Base-by-base conservation (phyloP, 1,140 invertebrate species). In the Elysia chlorotica region DNA sequence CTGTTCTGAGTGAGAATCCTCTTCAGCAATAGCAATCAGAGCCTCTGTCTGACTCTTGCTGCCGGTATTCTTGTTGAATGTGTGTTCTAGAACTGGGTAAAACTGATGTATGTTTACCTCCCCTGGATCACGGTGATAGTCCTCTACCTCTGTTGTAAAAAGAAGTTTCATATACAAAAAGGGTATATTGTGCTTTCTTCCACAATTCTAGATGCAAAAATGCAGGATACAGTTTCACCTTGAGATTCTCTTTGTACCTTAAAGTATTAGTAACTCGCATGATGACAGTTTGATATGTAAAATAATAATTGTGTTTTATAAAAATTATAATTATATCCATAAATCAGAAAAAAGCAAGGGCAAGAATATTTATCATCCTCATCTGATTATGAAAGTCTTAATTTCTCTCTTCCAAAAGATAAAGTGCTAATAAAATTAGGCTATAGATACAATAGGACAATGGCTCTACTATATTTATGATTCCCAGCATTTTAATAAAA, bases 51-150 rank as follows among this genome's bases (percentile, higher is more conserved):
- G 21, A 37, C 62, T 17, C 30, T 41, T 31, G 35, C 33, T 17
- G 23, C 36, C n/a, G n/a, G 68, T 41, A 14, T 65, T 73, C 56
- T 76, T 77, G 35, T 71, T 74, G 67, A 82, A 82, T 53, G 72
- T 76, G 25, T 82, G 79, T 63, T 82, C 80, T 28, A 84, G 59
- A 23, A 71, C 38, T 6, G 83, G 83, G 63, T 79, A 84, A 67
- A 84, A 84, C 76, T 84, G 83, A 37, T 84, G 79, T 28, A 84
- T 74, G 63, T 84, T 84, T 1, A 84, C 78, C 48, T 79, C 57
- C 37, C 78, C 76, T 14, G 78, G 79, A 66, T 82, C 77, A 21
- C 54, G 37, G 33, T 68, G 59, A 31, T 70, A 67, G 56, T 73
- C 68, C 25, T 57, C 66, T 56, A 65, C 62, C 41, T 67, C 53